These are phyloP conservation scores for Zaprionus ornatus DNA, from an alignment of 1,140 invertebrate genomes.

Conservation along the genomic window DNA sequence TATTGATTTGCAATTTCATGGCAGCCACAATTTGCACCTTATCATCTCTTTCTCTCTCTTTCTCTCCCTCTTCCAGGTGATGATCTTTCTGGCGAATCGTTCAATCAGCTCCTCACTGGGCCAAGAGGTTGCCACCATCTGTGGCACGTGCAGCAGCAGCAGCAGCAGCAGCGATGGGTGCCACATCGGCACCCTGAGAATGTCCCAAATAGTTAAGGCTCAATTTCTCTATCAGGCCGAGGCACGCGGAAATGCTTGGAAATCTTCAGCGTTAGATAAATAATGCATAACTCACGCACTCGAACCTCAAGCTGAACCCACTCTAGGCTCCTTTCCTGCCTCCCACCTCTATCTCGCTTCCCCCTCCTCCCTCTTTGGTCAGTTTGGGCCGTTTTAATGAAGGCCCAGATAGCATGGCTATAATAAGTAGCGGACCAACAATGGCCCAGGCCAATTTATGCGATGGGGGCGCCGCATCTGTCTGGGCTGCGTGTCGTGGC, in stretches of 20 bases:
- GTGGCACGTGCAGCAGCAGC: constrained; percentile 66
- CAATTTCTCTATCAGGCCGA: constrained; percentile 40
- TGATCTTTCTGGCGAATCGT: constrained; percentile 66
- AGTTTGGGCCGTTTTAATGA: constrained; percentile 61
- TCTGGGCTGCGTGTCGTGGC: constrained; percentile 61
- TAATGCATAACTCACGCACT: constrained; percentile 84
- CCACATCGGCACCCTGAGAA: constrained; percentile 24
- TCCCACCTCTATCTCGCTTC: not conserved
- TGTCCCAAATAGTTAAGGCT: constrained; percentile 45
- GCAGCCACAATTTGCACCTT: constrained; percentile 79
- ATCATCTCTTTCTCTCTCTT: constrained; percentile 48
- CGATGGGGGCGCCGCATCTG: constrained; percentile 23
- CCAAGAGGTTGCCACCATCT: constrained; percentile 44
- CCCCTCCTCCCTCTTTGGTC: constrained; percentile 11
- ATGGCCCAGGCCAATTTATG: constrained; percentile 42
- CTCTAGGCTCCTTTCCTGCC: not conserved
- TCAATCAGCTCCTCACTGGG: constrained; percentile 60
- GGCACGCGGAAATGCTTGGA: not conserved
- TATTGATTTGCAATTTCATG: constrained; percentile 79
- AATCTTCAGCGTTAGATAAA: constrained; percentile 67
- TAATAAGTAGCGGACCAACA: constrained; percentile 71
- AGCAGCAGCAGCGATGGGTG: not conserved
- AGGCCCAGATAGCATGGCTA: constrained; percentile 73
- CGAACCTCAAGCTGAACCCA: constrained; percentile 52
- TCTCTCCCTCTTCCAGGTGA: constrained; percentile 40